phyloP scores from a whole-genome alignment of 2,113 vertebrate species.

The Sapajus apella region DNA sequence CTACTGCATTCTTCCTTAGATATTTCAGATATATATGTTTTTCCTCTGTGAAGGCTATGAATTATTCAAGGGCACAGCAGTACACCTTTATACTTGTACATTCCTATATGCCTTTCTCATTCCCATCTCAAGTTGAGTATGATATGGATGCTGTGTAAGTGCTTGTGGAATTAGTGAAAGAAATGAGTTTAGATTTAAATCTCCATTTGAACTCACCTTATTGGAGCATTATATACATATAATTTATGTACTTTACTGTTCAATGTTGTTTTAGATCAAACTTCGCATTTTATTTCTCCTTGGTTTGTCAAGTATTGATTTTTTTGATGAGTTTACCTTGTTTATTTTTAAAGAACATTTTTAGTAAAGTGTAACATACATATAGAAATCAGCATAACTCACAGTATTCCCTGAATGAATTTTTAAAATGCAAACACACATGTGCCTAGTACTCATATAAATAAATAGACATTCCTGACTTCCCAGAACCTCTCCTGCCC shows the following conservation, averaged over 20 bases:
- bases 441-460: neutral
- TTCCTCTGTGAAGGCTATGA: neutral
- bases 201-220: neutral
- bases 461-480: neutral
- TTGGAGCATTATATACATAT: neutral
- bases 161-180: neutral
- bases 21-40: neutral
- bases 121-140: neutral
- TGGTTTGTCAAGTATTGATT: neutral
- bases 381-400: neutral
- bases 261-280: neutral
- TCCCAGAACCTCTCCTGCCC: neutral
- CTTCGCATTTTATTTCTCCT: neutral
- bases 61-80: neutral
- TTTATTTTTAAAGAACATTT: slow-evolving; percentile 23
- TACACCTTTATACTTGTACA: neutral
- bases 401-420: neutral
- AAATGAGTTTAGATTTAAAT: neutral
- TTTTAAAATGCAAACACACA: neutral
- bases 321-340: neutral
- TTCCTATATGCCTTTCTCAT: neutral
- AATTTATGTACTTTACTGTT: neutral
- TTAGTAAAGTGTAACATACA: neutral
- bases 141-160: neutral
- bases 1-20: neutral